Percentiles rank a stretch among this genome's conserved stretches.
Evolutionary conservation across 2,797 vertebrate genomes (phyloP).

Genomic region (Paedocypris micromegethes): DNA sequence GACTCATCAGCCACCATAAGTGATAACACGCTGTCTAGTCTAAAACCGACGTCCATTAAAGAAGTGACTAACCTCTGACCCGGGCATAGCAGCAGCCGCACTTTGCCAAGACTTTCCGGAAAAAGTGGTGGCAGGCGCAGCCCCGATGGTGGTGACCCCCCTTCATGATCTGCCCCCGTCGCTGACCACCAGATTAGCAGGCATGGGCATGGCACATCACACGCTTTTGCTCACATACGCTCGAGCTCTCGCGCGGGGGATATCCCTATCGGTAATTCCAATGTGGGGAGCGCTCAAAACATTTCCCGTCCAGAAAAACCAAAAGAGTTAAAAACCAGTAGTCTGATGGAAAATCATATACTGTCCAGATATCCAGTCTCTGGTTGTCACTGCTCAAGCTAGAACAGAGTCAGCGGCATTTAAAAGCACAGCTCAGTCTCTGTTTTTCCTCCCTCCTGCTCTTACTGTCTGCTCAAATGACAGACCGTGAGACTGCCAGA

Average conservation of each 20-base stretch:
- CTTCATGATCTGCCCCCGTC: constrained; percentile 77
- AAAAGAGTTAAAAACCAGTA: constrained; percentile 8
- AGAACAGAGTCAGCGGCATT: constrained; percentile 50
- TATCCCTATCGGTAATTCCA: constrained; percentile 57
- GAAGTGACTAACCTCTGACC: constrained; percentile 84
- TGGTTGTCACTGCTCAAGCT: constrained; percentile 43
- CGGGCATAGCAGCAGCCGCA: constrained; percentile 88
- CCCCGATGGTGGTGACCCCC: constrained; percentile 76
- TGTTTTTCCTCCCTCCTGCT: constrained; percentile 60
- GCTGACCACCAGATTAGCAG: constrained; percentile 62
- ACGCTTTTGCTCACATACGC: constrained; percentile 29
- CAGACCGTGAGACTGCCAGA: constrained; percentile 63
- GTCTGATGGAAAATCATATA: constrained; percentile 12
- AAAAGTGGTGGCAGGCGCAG: constrained; percentile 90
- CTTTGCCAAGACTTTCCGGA: constrained; percentile 91
- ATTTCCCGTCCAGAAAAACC: constrained; percentile 25
- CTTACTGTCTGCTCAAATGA: constrained; percentile 73
- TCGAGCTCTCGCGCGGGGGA: constrained; percentile 29
- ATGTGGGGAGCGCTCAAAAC: constrained; percentile 48
- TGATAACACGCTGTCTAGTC: no score
- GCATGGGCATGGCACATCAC: constrained; percentile 68
- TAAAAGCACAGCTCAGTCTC: constrained; percentile 49
- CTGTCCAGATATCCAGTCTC: constrained; percentile 54
- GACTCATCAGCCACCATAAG: no score
- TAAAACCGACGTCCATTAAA: no score